These are phyloP conservation scores for Oscheius sp. DNA, from an alignment of 2,888 invertebrate genomes.

Conservation along the genomic window DNA sequence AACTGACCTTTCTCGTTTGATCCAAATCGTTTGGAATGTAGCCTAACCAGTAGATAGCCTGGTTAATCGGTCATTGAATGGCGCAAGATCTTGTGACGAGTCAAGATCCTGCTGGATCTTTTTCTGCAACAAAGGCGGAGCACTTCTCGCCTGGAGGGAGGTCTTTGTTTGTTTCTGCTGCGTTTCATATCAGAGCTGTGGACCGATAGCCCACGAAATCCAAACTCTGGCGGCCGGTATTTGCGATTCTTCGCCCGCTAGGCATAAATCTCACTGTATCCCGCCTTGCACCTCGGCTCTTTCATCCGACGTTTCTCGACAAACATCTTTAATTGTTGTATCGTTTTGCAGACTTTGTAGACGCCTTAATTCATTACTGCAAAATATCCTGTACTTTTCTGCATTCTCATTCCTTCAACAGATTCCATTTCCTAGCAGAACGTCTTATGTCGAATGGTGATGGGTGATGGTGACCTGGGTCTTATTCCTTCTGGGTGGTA, in stretches of 20 bases:
- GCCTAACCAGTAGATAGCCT: too few relatives aligned
- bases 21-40: not conserved
- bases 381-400: not conserved
- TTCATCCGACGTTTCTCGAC: conserved; percentile 17
- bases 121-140: not conserved
- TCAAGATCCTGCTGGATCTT: not conserved
- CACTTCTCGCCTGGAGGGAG: conserved; percentile 23
- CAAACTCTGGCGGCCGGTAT: conserved; percentile 10
- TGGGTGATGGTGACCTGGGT: conserved; percentile 29
- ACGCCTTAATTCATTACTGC: not conserved
- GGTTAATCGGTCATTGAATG: too few relatives aligned
- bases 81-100: too few relatives aligned
- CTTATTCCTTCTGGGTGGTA: conserved; percentile 12
- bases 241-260: conserved; percentile 21
- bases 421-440: not conserved
- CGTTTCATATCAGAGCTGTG: conserved; percentile 27
- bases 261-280: conserved; percentile 31
- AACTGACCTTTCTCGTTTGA: not conserved
- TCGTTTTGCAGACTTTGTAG: not conserved
- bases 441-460: conserved; percentile 18
- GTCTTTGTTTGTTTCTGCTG: conserved; percentile 25
- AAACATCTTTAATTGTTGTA: not conserved
- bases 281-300: conserved; percentile 13
- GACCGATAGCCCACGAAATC: conserved; percentile 31
- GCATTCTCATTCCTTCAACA: not conserved